A percentile compares a stretch with the other conserved stretches of the same genome.
Evolutionary conservation across 2,888 invertebrate species (phyloP).

Genomic region (Desoria tigrina): DNA sequence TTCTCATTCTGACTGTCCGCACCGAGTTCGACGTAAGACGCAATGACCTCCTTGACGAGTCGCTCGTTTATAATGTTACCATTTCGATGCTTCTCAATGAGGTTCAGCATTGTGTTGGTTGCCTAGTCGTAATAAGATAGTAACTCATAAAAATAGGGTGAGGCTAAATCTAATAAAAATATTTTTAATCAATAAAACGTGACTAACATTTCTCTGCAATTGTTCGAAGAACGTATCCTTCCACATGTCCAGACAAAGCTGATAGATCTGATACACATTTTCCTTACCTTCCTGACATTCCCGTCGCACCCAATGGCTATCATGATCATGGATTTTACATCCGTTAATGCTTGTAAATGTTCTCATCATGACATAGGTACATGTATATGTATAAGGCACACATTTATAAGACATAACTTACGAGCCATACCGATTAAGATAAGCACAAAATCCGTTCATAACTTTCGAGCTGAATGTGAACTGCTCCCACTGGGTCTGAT

Average conservation of each 20-base stretch:
- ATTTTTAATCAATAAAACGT: too few relatives aligned
- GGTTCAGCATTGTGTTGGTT: slow-evolving; percentile 24
- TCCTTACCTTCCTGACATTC: slow-evolving; percentile 40
- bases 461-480: slow-evolving; percentile 40
- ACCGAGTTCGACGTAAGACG: slow-evolving; percentile 37
- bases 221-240: slow-evolving; percentile 40
- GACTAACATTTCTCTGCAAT: slow-evolving; percentile 25
- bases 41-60: slow-evolving; percentile 22
- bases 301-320: slow-evolving; percentile 38
- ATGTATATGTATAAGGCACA: too few relatives aligned
- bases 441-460: slow-evolving; percentile 44
- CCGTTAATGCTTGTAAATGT: too few relatives aligned
- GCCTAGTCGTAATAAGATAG: slow-evolving; percentile 16
- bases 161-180: neutral
- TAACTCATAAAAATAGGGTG: neutral
- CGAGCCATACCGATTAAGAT: slow-evolving; percentile 37
- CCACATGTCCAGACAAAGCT: slow-evolving; percentile 40
- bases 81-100: slow-evolving; percentile 25
- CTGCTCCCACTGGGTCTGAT: slow-evolving; percentile 32
- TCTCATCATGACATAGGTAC: too few relatives aligned
- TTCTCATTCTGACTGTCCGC: slow-evolving; percentile 23
- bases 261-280: slow-evolving; percentile 41
- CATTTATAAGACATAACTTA: neutral
- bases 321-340: too few relatives aligned
- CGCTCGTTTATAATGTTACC: slow-evolving; percentile 25